Conservation (phyloP, 53 echinoderm and acorn worm genomes). For the Luidia sarsii region DNA sequence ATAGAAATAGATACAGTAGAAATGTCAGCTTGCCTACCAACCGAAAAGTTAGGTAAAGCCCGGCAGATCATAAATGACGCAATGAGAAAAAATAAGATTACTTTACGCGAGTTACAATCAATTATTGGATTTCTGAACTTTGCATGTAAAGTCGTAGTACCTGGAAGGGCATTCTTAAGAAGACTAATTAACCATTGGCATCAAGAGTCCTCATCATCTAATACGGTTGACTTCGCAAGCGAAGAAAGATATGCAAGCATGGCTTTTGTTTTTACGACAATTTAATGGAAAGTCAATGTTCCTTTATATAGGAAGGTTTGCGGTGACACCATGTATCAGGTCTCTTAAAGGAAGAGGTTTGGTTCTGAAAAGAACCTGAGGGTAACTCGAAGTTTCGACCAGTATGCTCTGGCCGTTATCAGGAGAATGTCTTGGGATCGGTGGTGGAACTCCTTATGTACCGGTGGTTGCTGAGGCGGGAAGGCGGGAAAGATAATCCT, state of each 20-base stretch:
- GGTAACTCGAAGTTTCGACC: too few species aligned
- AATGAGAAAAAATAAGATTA: background rate
- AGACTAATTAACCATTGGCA: slow-evolving; percentile 3
- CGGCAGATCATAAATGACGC: background rate
- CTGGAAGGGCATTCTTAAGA: background rate
- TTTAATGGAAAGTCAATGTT: too few species aligned
- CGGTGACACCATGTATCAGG: too few species aligned
- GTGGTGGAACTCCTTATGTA: too few species aligned
- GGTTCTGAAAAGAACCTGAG: too few species aligned
- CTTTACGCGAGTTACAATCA: background rate
- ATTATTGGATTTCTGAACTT: background rate
- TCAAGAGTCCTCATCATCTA: background rate
- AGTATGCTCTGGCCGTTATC: too few species aligned
- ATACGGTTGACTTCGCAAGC: background rate
- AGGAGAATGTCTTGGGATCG: too few species aligned
- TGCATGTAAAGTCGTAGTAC: slow-evolving; percentile 9
- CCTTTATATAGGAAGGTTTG: too few species aligned
- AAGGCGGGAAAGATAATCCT: too few species aligned
- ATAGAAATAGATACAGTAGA: background rate
- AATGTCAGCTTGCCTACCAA: background rate
- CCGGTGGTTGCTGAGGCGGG: too few species aligned
- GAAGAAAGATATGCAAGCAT: background rate
- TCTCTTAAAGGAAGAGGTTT: too few species aligned
- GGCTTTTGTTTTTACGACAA: slow-evolving; percentile 3
- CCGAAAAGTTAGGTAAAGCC: background rate